Base-by-base conservation (phyloP, 2,888 invertebrate genomes). In the Onchidella celtica region DNA sequence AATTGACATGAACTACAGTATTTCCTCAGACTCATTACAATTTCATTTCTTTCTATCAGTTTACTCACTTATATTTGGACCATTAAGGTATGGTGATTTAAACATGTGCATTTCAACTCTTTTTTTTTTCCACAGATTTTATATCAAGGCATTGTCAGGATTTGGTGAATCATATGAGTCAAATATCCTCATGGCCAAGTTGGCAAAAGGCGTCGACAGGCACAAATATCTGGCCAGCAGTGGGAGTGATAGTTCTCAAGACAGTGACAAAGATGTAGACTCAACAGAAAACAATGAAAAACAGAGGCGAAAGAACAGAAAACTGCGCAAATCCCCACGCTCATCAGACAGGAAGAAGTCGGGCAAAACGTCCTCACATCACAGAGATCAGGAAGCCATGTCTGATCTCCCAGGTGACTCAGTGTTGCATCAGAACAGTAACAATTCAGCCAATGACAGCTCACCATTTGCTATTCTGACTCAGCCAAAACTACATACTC, bases 101-200 rank as follows among this genome's bases (percentile, higher is more conserved):
- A n/a, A n/a, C n/a, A n/a, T n/a, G n/a, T n/a, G n/a, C n/a, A n/a
- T n/a, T n/a, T n/a, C n/a, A n/a, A n/a, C n/a, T n/a, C n/a, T n/a
- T n/a, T n/a, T n/a, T n/a, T n/a, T n/a, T n/a, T n/a, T n/a, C 84
- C 88, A 6, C 87, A 92, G 92, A 79, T 86, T 92, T 47, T 89
- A 88, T 85, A 88, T 92, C 55, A 89, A 88, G 66, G 92, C 90
- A 29, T 88, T 92, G 65, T 91, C 92, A 17, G 87, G 88, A 3
- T 84, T 90, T 59, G 92, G 92, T n/a, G 92, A 92, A 79, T 92
- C 92, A 1, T 87, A 86, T 57, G 87, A 89, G 75, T 91, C 91
- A 32, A 89, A 92, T 84, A 85, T 89, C 59, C 86, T 92, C 34
- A 88, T 90, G 86, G 88, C 89, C 40, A 88, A 89, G 36, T 80